A percentile compares a stretch with the other conserved stretches of the same genome.
phyloP scores from a whole-genome alignment of 1,140 invertebrate genomes.

The Cepaea nemoralis region DNA sequence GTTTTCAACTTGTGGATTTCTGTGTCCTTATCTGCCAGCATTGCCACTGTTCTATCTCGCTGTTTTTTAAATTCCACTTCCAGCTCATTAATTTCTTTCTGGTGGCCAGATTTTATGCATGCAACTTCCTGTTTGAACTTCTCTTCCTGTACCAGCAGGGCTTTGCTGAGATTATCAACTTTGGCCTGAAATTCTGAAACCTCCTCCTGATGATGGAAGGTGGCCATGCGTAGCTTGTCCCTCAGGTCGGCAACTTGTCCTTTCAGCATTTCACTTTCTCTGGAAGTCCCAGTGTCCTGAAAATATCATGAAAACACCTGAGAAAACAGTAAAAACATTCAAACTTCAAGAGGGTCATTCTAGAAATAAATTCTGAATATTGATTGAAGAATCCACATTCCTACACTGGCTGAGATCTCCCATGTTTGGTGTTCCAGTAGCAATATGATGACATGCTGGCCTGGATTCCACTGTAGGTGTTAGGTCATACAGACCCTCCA shows the following conservation, averaged over 20 bases:
- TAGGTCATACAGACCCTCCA: too few species aligned
- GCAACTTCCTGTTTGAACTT: slow-evolving; percentile 76
- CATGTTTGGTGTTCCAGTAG: too few species aligned
- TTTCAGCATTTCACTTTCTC: slow-evolving; percentile 68
- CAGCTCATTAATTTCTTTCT: slow-evolving; percentile 76
- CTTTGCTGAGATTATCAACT: slow-evolving; percentile 60
- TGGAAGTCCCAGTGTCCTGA: slow-evolving; percentile 61
- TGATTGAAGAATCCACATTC: too few species aligned
- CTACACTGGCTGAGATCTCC: too few species aligned
- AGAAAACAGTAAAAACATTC: too few species aligned
- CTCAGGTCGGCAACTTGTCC: slow-evolving; percentile 67
- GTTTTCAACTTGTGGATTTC: slow-evolving; percentile 79
- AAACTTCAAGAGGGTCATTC: too few species aligned
- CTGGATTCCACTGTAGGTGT: too few species aligned
- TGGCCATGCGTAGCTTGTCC: slow-evolving; percentile 57
- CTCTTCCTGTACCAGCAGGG: slow-evolving; percentile 59
- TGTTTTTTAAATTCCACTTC: slow-evolving; percentile 85
- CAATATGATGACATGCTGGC: too few species aligned
- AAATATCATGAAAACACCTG: slow-evolving; percentile 24
- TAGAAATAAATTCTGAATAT: too few species aligned
- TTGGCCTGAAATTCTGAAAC: slow-evolving; percentile 65
- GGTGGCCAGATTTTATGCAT: slow-evolving; percentile 74
- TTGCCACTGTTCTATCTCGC: slow-evolving; percentile 81
- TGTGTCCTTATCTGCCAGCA: slow-evolving; percentile 85
- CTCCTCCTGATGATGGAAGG: slow-evolving; percentile 74